Conservation (phyloP, 2,888 invertebrate species). For the Ichneumoninae sp. region DNA sequence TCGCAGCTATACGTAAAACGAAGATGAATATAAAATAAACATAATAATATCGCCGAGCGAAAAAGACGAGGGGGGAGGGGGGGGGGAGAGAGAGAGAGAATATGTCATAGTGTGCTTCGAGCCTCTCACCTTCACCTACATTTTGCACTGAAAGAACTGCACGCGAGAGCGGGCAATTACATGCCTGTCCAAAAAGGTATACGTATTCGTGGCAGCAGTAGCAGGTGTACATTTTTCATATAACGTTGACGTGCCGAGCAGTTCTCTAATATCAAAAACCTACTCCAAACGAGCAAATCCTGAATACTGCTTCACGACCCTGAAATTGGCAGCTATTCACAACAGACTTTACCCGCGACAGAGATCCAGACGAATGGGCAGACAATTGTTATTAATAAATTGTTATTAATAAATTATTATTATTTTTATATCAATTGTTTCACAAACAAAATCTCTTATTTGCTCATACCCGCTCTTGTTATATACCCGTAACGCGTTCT, state of each 20-base stretch:
- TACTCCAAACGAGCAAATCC: neutral
- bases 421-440: neutral
- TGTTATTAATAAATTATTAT: neutral
- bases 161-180: conserved; percentile 8
- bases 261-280: neutral
- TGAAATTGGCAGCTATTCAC: neutral
- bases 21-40: too few species aligned
- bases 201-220: neutral
- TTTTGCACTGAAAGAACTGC: conserved; percentile 54
- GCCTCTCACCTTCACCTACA: conserved; percentile 69
- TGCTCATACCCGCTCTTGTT: neutral
- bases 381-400: neutral
- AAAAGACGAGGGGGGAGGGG: neutral
- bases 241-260: conserved; percentile 4
- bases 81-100: neutral
- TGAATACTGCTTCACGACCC: neutral
- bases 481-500: neutral
- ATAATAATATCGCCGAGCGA: neutral
- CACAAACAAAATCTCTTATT: too few species aligned
- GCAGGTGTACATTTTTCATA: conserved; percentile 9
- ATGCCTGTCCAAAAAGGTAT: conserved; percentile 12
- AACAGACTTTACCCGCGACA: neutral
- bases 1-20: too few species aligned
- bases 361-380: too few species aligned
- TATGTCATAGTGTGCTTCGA: conserved; percentile 42